phyloP scores from a whole-genome alignment of 2,113 vertebrate genomes.

The Podocnemis expansa region DNA sequence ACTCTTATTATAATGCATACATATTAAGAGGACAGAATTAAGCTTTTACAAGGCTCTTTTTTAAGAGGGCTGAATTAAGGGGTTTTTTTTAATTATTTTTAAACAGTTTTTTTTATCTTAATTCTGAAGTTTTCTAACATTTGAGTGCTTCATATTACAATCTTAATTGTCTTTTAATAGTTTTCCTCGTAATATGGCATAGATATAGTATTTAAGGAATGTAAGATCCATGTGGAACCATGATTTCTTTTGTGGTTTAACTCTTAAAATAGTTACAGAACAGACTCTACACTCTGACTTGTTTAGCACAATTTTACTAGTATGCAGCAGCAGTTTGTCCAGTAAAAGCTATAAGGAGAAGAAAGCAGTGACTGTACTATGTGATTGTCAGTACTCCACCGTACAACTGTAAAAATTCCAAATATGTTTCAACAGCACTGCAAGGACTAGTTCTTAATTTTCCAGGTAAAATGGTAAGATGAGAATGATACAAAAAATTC shows the following conservation, averaged over 20 bases:
- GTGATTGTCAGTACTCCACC: background rate
- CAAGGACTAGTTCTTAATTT: background rate
- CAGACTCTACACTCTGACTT: background rate
- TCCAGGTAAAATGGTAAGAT: background rate
- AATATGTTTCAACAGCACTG: accelerated
- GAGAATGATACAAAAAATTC: background rate
- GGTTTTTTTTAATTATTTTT: no score
- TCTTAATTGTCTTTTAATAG: background rate
- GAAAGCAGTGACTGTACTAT: background rate
- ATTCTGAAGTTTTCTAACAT: background rate
- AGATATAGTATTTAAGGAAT: background rate
- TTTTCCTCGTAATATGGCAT: background rate
- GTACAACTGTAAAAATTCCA: background rate
- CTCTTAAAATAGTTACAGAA: background rate
- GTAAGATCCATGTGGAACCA: background rate
- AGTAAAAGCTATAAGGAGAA: background rate
- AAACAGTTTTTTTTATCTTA: no score
- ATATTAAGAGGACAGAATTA: background rate
- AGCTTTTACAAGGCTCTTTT: background rate
- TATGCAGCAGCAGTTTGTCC: background rate
- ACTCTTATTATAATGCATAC: background rate
- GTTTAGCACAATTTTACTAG: background rate
- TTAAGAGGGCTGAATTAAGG: no score
- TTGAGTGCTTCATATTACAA: background rate
- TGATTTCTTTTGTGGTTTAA: background rate